A percentile compares a stretch with the other conserved stretches of the same genome.
These are phyloP conservation scores for Bufotes viridis DNA, from an alignment of 2,797 vertebrate genomes.

Conservation along the genomic window DNA sequence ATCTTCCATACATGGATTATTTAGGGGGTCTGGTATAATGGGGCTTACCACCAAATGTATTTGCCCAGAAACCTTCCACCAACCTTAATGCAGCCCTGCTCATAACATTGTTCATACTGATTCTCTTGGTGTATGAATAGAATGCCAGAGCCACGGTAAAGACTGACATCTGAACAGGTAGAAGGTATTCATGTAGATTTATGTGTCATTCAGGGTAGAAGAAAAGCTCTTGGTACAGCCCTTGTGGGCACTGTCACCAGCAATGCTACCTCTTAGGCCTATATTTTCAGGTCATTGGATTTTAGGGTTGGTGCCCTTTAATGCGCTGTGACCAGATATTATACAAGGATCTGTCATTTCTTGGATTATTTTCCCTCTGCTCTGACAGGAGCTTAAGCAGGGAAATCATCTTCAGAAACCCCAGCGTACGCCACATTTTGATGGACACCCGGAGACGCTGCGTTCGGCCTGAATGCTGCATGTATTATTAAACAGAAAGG, in stretches of 20 bases:
- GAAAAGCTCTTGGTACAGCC: no score
- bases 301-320: background rate
- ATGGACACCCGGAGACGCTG: slow-evolving; percentile 16
- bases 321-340: background rate
- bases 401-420: background rate
- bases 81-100: no score
- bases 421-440: slow-evolving; percentile 25
- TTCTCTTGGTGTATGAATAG: no score
- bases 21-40: no score
- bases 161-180: no score
- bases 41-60: no score
- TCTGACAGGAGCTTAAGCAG: background rate
- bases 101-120: no score
- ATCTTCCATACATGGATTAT: no score
- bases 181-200: no score
- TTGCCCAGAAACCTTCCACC: no score
- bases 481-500: slow-evolving; percentile 62
- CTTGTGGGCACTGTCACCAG: background rate
- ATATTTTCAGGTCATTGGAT: background rate
- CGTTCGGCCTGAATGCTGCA: slow-evolving; percentile 56
- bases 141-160: no score
- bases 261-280: background rate
- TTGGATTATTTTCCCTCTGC: background rate
- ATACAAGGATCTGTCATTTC: background rate
- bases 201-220: no score